Conservation (phyloP, 2,797 vertebrate genomes). For the Xenentodon cancila region DNA sequence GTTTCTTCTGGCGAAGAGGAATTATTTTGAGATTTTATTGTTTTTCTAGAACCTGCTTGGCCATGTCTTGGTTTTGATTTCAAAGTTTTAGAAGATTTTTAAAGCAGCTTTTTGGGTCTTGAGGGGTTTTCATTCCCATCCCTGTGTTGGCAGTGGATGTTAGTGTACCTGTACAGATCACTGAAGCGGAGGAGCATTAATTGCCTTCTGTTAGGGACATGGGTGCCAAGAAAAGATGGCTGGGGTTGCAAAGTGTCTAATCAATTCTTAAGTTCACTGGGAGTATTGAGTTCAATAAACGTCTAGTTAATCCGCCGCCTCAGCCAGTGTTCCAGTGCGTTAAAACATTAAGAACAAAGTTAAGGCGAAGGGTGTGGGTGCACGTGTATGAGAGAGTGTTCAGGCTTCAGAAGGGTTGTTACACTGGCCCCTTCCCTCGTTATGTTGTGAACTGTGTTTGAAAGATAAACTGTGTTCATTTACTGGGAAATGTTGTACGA, state of each 20-base stretch:
- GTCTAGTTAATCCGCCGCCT: constrained; percentile 30
- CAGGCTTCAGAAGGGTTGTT: neutral
- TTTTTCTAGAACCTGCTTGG: too few relatives aligned
- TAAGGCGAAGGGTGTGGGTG: neutral
- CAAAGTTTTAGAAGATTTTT: constrained; percentile 15
- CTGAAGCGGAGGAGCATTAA: constrained; percentile 44
- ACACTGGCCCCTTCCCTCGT: neutral
- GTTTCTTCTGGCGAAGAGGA: too few relatives aligned
- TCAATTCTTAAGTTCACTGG: constrained; percentile 6
- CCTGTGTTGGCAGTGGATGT: constrained; percentile 15
- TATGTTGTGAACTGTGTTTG: neutral
- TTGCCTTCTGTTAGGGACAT: constrained; percentile 34
- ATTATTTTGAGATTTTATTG: too few relatives aligned
- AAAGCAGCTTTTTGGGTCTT: constrained; percentile 16
- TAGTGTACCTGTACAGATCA: constrained; percentile 32
- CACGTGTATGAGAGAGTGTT: neutral
- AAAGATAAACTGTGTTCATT: neutral
- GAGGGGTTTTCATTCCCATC: constrained; percentile 34
- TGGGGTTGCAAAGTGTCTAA: neutral
- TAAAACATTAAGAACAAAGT: neutral
- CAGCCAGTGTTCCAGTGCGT: constrained; percentile 26
- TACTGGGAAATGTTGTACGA: neutral
- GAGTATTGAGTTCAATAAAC: constrained; percentile 34
- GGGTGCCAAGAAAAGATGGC: constrained; percentile 17
- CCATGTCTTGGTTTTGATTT: constrained; percentile 5